Evolutionary conservation across 2,888 invertebrate species (phyloP), one percentile per base, ranked within the genome.

Genomic region (Athalia circularis): DNA sequence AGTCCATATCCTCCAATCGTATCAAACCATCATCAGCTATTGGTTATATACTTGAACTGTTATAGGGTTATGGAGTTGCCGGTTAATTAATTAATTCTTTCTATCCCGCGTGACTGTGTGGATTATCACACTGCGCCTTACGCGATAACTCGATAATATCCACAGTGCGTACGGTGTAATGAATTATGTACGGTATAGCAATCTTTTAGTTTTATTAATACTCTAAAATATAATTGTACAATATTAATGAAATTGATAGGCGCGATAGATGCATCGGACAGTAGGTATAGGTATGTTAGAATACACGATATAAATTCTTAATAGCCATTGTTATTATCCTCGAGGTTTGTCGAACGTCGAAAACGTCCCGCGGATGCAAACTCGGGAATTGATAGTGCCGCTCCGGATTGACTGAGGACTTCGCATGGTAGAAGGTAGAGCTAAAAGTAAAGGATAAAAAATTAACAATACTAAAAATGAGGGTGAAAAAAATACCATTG

Each of bases 391-490:
- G 78, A 43, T 15, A 29, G 6, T 67, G 47, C 65, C 76, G 79
- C 61, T 57, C 80, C 77, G 43, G 77, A 79, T 77, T 79, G 80
- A 29, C 77, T 80, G 68, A 85, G 78, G 3, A 85, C 65, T 6
- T 83, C 85, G 61, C 85, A 85, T 29, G 85, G 84, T 6, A 85
- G 80, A 76, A 84, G 79, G 64, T 81, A 82, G 1, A 83, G 62
- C 84, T 84, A 75, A 80, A 77, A 11, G 61, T n/a, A 5, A 62
- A 62, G 61, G 47, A 70, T 64, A 68, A 5, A 68, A 52, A 3
- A 68, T 52, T 43, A 50, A 52, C 7, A 0, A n/a, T 13, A 29
- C 11, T 8, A 47, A 48, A 50, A 65, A 50, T 48, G 3, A 50
- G n/a, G 13, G 9, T n/a, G 7, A 45, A 54, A 4, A 65, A 64